Conservation (phyloP, 2,797 vertebrate genomes). For the Sparidentex hasta region DNA sequence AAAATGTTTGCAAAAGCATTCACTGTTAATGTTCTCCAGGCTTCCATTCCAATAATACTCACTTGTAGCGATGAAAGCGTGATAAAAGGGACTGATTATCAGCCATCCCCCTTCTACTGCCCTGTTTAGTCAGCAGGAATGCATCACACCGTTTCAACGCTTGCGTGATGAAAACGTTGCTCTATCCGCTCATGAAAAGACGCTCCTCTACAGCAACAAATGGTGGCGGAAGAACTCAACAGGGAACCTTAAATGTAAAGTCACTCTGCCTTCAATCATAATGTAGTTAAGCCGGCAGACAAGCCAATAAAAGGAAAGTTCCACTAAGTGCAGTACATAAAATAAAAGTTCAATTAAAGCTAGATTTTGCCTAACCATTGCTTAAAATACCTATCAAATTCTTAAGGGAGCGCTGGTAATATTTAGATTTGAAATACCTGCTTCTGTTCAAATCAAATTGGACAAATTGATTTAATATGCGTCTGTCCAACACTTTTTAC, state of each 20-base stretch:
- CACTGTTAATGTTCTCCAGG: neutral
- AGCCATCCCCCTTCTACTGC: neutral
- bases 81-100: neutral
- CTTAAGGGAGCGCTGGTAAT: neutral
- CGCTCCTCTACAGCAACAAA: neutral
- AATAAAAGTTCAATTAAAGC: neutral
- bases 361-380: neutral
- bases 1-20: conserved; percentile 8
- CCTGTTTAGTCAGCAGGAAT: conserved; percentile 4
- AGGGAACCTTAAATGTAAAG: conserved; percentile 28
- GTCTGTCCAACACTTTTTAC: neutral
- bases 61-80: neutral
- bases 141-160: neutral
- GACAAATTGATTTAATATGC: neutral
- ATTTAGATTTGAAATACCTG: conserved; percentile 5
- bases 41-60: neutral
- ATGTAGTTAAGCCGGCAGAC: conserved; percentile 12
- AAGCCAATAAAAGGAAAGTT: conserved; percentile 13
- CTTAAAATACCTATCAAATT: neutral
- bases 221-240: conserved; percentile 6
- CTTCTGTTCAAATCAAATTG: neutral
- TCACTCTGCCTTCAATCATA: conserved; percentile 11
- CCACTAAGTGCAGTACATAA: neutral
- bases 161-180: neutral
- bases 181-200: no score